These are phyloP conservation scores for Onychomys torridus DNA, from an alignment of 2,797 vertebrate species.

Conservation along the genomic window DNA sequence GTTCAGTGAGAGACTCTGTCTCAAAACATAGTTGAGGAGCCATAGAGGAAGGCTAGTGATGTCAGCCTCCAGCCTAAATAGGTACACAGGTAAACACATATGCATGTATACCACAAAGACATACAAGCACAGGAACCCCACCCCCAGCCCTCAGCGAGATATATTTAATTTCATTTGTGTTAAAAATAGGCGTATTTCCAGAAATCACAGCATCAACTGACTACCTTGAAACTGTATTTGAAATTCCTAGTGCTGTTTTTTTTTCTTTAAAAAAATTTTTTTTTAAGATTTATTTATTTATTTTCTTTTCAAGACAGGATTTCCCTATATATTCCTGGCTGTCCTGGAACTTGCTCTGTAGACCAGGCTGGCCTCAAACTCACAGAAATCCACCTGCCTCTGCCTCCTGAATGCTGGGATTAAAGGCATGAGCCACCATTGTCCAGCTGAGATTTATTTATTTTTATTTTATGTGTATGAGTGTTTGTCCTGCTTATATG, in stretches of 20 bases:
- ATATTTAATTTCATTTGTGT: conserved; percentile 20
- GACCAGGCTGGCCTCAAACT: background rate
- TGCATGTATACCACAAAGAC: background rate
- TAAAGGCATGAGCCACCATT: background rate
- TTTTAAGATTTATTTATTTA: background rate
- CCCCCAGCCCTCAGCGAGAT: background rate
- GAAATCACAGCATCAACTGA: background rate
- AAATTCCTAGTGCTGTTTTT: background rate
- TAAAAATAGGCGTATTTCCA: conserved; percentile 19
- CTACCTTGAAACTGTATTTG: conserved; percentile 30
- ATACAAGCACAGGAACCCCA: background rate
- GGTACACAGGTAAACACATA: background rate
- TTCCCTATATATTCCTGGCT: background rate
- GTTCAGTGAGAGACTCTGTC: background rate
- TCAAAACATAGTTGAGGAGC: background rate
- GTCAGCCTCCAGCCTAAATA: background rate
- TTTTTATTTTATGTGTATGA: background rate
- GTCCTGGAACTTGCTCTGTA: background rate
- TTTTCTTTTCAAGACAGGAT: background rate
- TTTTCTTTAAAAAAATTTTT: background rate
- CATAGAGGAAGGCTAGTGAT: background rate
- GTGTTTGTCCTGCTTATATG: background rate
- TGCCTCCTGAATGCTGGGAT: background rate
- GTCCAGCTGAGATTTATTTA: background rate
- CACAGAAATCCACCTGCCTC: background rate